Base-by-base conservation (phyloP, 2,797 vertebrate species). In the Sebastolobus alascanus region DNA sequence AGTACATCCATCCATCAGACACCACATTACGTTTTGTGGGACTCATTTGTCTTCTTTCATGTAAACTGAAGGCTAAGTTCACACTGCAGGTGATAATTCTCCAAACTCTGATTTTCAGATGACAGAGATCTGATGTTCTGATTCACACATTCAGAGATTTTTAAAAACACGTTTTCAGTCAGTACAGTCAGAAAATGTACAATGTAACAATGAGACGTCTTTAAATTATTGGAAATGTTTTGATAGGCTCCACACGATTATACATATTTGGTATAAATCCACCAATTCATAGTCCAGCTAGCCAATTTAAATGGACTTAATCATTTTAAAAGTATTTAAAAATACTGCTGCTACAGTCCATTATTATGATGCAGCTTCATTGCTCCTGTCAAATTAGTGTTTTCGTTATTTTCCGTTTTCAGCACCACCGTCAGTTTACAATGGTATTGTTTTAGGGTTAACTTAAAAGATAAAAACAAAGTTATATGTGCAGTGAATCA, bases 231-330 rank as follows among this genome's bases (percentile, higher is more conserved):
- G 46, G 18, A 52, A 8, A 52, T 52, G 18, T 52, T 20, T n/a
- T 52, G 18, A 52, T 52, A 46, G 43, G 43, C 43, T 46, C 43
- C 16, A 46, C 16, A 46, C 16, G 6, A 46, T 46, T 46, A 16
- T 14, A 0, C 0, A 0, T 16, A 16, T 43, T 0, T 43, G 6
- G 40, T 16, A 50, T 20, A 50, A 20, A 50, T 20, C 0, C 0
- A 50, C 18, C 7, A 50, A 20, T 50, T 22, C 52, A 6, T 22
- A 54, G 0, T n/a, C 4, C 2, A n/a, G 12, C 8, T 16, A 12
- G 18, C 63, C 37, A 46, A 11, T 14, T 60, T 35, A 50, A 50
- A 50, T 25, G 18, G 40, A 56, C 18, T 72, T 33, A 5, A 46
- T 16, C 16, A n/a, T n/a, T 52, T n/a, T n/a, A 52, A 38, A 11